Evolutionary conservation across 2,797 vertebrate genomes (phyloP).

Genomic region (Podarcis lilfordi): DNA sequence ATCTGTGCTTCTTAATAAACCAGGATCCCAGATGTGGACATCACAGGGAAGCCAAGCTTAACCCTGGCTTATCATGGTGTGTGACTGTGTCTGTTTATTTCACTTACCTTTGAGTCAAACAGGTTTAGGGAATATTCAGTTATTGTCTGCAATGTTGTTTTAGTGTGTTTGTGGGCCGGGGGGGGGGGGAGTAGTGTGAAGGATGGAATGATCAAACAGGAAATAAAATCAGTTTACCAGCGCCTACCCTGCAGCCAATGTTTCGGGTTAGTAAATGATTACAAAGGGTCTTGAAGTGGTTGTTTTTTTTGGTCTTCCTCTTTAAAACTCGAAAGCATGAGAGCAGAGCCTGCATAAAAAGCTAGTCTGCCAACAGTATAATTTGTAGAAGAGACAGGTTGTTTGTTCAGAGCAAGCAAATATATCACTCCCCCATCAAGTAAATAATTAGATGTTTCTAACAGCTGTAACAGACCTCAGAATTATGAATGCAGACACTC

Average conservation of each 20-base stretch:
- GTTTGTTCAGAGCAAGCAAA: conserved; percentile 33
- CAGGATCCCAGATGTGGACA: neutral
- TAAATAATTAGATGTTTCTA: conserved; percentile 55
- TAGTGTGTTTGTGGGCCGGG: neutral
- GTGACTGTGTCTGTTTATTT: neutral
- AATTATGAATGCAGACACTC: conserved; percentile 20
- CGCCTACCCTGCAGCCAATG: neutral
- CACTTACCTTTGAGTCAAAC: neutral
- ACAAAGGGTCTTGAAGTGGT: neutral
- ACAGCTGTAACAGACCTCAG: conserved; percentile 39
- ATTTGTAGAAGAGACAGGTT: conserved; percentile 41
- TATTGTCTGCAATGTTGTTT: neutral
- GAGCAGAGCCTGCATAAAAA: neutral
- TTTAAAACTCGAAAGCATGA: conserved; percentile 20
- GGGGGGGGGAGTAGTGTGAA: neutral
- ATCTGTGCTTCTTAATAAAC: neutral
- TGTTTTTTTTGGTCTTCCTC: neutral
- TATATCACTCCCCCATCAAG: conserved; percentile 8
- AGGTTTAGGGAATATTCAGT: neutral
- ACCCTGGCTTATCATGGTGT: neutral
- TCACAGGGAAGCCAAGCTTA: neutral
- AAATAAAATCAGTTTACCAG: conserved; percentile 5
- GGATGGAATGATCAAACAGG: neutral
- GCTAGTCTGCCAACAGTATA: conserved; percentile 31
- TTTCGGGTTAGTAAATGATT: neutral